phyloP scores from a whole-genome alignment of 2,888 invertebrate genomes.

The Epinotia ramella region DNA sequence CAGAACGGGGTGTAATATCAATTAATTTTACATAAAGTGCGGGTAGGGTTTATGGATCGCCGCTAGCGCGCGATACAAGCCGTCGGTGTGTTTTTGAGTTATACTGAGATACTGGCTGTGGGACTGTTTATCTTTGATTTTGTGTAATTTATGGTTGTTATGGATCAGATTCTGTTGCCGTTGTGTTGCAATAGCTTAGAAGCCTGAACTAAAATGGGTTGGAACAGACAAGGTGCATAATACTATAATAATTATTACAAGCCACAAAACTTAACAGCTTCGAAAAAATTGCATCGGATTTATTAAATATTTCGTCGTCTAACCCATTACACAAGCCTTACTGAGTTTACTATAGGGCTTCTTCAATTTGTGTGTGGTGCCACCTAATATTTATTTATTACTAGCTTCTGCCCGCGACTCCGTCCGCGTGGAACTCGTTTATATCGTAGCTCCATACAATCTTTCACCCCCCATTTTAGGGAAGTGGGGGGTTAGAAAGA shows the following conservation, averaged over 20 bases:
- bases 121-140: slow-evolving; percentile 33
- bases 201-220: neutral
- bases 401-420: too few relatives aligned
- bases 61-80: slow-evolving; percentile 45
- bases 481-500: too few relatives aligned
- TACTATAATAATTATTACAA: neutral
- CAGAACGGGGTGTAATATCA: slow-evolving; percentile 52
- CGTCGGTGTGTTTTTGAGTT: slow-evolving; percentile 13
- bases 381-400: too few relatives aligned
- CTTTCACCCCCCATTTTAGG: too few relatives aligned
- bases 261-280: neutral
- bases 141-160: slow-evolving; percentile 16
- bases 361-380: too few relatives aligned
- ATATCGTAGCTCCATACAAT: too few relatives aligned
- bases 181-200: slow-evolving; percentile 5
- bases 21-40: slow-evolving; percentile 55
- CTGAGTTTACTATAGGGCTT: too few relatives aligned
- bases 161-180: slow-evolving; percentile 9
- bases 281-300: too few relatives aligned
- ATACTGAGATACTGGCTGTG: slow-evolving; percentile 27
- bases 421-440: too few relatives aligned
- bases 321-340: too few relatives aligned
- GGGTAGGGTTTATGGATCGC: slow-evolving; percentile 51
- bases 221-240: neutral
- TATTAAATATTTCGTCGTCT: too few relatives aligned